Base-by-base conservation (phyloP, 2,797 vertebrate species). In the Ataeniobius toweri region DNA sequence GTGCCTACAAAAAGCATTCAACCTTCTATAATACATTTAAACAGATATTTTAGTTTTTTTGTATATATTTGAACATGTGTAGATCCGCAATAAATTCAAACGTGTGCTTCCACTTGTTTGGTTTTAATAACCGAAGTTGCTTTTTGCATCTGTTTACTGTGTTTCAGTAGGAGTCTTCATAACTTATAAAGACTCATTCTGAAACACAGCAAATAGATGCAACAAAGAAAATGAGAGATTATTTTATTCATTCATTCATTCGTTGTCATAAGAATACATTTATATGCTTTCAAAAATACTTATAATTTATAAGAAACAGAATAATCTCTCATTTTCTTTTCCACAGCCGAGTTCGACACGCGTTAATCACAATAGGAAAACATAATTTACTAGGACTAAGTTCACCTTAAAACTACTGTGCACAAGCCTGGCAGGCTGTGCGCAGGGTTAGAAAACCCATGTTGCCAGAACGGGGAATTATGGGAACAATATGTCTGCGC, bases 401-500 rank as follows among this genome's bases (percentile, higher is more conserved):
- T 36, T 36, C 6, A 3, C 7, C 59, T 4, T 63, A 36, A 63
- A 63, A 63, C 14, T 61, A 16, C 58, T 28, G 58, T 16, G 1
- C 28, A 63, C 28, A 31, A 51, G 61, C 85, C 89, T 90, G 61
- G 6, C 1, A 89, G 58, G 2, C 31, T 1, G 0, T 0, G 18
- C 53, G n/a, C 56, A 44, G 84, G 84, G 80, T 2, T 6, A 0
- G 0, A 16, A 16, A 18, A 9, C 12, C 0, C 18, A 39, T 0
- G 0, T 0, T 20, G 4, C 0, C 0, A 0, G 0, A 80, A 55
- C 86, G 28, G 18, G 71, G 91, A 63, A 81, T 88, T 90, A 7
- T 93, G 93, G 93, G 92, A 85, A 1, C 18, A 28, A 86, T 8
- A 94, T 94, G 94, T 83, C 93, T 53, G 90, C 92, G 67, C 89